These are phyloP conservation scores for Spheniscus humboldti DNA, from an alignment of 2,797 vertebrate species.

Conservation along the genomic window DNA sequence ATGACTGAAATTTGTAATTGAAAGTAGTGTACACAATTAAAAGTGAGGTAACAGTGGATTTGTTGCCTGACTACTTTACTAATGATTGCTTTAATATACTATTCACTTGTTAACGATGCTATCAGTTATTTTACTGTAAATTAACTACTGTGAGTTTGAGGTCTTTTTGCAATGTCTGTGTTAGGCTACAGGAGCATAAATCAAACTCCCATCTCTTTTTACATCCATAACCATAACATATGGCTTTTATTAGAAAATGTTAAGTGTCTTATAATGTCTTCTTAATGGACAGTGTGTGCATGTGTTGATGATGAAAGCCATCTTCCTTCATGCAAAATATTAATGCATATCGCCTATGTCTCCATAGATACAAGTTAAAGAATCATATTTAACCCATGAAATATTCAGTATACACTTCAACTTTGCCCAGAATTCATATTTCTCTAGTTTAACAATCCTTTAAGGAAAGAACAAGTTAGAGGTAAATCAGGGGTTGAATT, in stretches of 20 bases:
- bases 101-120: neutral
- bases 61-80: neutral
- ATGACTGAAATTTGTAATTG: neutral
- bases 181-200: constrained; percentile 14
- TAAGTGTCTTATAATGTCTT: constrained; percentile 41
- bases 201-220: constrained; percentile 13
- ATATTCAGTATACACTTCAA: neutral
- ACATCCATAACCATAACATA: constrained; percentile 31
- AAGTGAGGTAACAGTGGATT: neutral
- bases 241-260: constrained; percentile 47
- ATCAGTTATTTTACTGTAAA: constrained; percentile 27
- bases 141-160: constrained; percentile 1
- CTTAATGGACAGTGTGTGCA: constrained; percentile 49
- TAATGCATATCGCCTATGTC: constrained; percentile 17
- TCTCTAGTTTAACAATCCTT: neutral
- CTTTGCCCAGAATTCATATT: neutral
- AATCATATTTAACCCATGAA: constrained; percentile 11
- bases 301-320: constrained; percentile 48
- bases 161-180: constrained; percentile 9
- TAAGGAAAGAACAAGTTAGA: neutral
- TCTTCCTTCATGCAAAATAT: constrained; percentile 39
- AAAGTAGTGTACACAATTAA: neutral
- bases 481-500: neutral
- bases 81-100: neutral
- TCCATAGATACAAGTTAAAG: constrained; percentile 48